These are phyloP conservation scores for Coregonus suidteri DNA, from an alignment of 2,797 vertebrate genomes.

Conservation along the genomic window DNA sequence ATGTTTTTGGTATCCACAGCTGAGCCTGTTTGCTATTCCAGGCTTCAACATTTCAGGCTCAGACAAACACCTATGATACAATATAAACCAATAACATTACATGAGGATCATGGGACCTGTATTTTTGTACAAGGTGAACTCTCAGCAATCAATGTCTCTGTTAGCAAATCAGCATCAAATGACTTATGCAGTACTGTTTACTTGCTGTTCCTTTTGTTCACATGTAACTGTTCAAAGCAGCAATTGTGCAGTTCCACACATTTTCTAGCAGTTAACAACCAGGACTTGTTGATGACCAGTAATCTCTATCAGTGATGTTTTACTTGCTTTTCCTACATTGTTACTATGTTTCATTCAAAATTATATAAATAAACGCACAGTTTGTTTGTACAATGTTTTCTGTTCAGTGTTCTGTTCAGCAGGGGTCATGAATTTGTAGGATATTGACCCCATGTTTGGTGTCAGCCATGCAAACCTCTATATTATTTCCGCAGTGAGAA, in stretches of 20 bases:
- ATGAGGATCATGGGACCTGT: constrained; percentile 14
- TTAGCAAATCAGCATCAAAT: constrained; percentile 3
- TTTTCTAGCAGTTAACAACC: background rate
- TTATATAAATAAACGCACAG: constrained; percentile 42
- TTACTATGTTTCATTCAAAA: constrained; percentile 45
- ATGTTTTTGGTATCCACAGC: background rate
- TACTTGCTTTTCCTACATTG: constrained; percentile 33
- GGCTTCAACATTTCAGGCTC: background rate
- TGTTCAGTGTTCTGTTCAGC: too few relatives aligned
- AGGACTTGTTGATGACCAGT: background rate
- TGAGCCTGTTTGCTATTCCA: background rate
- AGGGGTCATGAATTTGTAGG: background rate
- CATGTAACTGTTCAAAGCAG: too few relatives aligned
- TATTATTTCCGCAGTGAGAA: too few relatives aligned
- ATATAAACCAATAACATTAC: constrained; percentile 10
- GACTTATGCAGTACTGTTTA: too few relatives aligned
- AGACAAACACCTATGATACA: background rate
- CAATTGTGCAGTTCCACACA: too few relatives aligned
- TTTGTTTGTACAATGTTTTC: background rate
- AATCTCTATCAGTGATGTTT: constrained; percentile 29
- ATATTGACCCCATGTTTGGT: background rate
- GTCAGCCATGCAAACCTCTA: too few relatives aligned
- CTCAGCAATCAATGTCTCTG: background rate
- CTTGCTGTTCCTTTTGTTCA: too few relatives aligned
- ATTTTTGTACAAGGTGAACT: constrained; percentile 8